Evolutionary conservation across 1,140 invertebrate genomes (phyloP).

Genomic region (Cheumatopsyche charites): DNA sequence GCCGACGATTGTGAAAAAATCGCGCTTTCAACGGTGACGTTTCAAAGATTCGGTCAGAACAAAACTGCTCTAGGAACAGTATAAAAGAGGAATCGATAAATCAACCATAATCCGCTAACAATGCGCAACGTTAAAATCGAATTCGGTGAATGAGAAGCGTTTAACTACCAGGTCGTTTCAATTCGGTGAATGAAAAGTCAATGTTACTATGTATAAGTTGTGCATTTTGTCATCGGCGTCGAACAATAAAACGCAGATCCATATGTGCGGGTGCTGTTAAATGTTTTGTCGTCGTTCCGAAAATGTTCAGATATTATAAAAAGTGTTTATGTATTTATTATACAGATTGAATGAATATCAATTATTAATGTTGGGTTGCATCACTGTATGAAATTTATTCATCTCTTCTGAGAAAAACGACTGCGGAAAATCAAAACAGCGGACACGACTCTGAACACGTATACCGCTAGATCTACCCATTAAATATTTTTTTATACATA

Average conservation of each 20-base stretch:
- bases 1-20: not conserved
- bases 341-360: too few species aligned
- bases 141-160: not conserved
- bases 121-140: constrained; percentile 1
- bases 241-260: constrained; percentile 1
- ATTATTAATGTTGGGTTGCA: too few species aligned
- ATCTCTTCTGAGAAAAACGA: too few species aligned
- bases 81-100: constrained; percentile 23
- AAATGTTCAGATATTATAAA: too few species aligned
- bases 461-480: too few species aligned
- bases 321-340: too few species aligned
- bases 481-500: too few species aligned
- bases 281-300: too few species aligned
- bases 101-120: constrained; percentile 27
- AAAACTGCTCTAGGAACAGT: not conserved
- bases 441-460: too few species aligned
- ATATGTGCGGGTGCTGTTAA: not conserved
- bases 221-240: not conserved
- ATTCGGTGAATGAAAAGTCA: not conserved
- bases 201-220: not conserved
- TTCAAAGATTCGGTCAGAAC: not conserved
- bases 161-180: not conserved
- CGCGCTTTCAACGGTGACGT: not conserved
- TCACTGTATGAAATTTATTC: too few species aligned
- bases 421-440: too few species aligned